Conservation (phyloP, 2,888 invertebrate species). For the Dynastes hyllus region DNA sequence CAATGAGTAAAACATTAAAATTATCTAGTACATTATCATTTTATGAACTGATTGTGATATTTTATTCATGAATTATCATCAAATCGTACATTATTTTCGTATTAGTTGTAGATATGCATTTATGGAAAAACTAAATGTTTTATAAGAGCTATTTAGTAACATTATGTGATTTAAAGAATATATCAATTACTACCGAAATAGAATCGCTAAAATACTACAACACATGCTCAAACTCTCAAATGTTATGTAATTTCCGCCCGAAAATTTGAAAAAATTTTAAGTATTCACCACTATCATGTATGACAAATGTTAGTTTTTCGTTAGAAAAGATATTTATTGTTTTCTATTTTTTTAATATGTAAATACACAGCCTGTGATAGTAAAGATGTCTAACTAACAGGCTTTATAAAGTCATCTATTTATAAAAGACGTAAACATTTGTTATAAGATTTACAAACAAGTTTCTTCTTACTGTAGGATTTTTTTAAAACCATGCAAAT, state of each 20-base stretch:
- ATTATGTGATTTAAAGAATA: constrained; percentile 32
- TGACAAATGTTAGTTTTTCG: constrained; percentile 30
- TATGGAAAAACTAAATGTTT: constrained; percentile 13
- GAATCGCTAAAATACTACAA: constrained; percentile 24
- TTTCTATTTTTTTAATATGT: constrained; percentile 45
- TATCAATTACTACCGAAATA: constrained; percentile 34
- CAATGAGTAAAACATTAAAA: constrained; percentile 38
- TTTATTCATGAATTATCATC: constrained; percentile 30
- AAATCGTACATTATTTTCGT: constrained; percentile 34
- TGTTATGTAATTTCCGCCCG: constrained; percentile 41
- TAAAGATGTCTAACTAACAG: constrained; percentile 26
- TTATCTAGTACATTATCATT: constrained; percentile 30
- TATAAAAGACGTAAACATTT: constrained; percentile 43
- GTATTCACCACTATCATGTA: constrained; percentile 41
- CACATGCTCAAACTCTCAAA: constrained; percentile 42
- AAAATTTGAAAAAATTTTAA: constrained; percentile 28
- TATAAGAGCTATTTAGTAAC: constrained; percentile 16
- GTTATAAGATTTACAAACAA: constrained; percentile 12
- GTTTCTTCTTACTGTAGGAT: neutral
- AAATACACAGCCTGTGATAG: constrained; percentile 36
- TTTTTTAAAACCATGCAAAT: neutral
- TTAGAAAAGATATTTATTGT: constrained; percentile 26
- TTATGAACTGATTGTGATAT: constrained; percentile 43
- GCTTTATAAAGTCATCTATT: constrained; percentile 38
- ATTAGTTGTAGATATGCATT: constrained; percentile 22